phyloP scores from a whole-genome alignment of 2,113 vertebrate genomes.

The Equus quagga region DNA sequence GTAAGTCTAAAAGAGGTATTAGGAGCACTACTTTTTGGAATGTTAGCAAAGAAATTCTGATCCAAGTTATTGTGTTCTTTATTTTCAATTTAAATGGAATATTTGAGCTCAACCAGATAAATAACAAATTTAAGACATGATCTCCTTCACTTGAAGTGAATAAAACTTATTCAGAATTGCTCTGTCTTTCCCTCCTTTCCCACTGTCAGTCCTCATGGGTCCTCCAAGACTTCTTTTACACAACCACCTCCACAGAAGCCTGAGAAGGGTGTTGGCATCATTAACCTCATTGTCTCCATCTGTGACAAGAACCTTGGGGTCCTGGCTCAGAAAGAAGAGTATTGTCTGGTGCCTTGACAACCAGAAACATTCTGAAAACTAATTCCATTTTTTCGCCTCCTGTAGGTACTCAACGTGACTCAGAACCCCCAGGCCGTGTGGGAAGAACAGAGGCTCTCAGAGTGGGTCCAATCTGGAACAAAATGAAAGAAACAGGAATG shows the following conservation, averaged over 20 bases:
- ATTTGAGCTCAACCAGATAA: background rate
- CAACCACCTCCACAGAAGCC: fast-evolving
- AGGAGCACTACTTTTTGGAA: background rate
- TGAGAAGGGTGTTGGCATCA: fast-evolving
- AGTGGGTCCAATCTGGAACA: background rate
- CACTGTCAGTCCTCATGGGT: too few species aligned
- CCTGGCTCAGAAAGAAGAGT: background rate
- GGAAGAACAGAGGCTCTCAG: background rate
- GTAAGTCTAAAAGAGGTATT: background rate
- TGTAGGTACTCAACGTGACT: fast-evolving
- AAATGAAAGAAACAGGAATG: background rate
- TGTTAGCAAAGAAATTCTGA: background rate
- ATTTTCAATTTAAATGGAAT: background rate
- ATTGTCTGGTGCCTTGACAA: background rate
- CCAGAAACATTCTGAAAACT: background rate
- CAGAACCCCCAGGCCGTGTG: background rate
- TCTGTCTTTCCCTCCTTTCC: fast-evolving
- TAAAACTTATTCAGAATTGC: background rate
- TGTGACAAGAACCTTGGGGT: too few species aligned
- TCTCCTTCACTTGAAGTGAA: background rate
- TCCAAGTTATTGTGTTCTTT: background rate
- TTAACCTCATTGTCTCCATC: background rate
- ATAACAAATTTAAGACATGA: background rate
- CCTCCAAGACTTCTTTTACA: background rate
- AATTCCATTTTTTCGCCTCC: background rate